Base-by-base conservation (phyloP, 2,888 invertebrate genomes). In the Andrena flavipes region DNA sequence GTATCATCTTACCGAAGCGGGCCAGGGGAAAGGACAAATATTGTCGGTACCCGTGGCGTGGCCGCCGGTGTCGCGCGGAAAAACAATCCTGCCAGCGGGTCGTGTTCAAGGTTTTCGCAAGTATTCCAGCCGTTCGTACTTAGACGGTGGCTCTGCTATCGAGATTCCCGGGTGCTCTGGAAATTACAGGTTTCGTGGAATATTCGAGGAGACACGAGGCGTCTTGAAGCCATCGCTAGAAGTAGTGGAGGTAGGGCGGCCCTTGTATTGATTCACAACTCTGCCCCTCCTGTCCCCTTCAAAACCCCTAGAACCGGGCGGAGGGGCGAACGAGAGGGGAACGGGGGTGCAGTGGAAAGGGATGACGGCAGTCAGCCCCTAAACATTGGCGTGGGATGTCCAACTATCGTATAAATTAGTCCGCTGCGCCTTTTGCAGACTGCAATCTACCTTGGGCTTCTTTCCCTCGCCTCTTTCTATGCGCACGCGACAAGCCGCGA, bases 261-360 rank as follows among this genome's bases (percentile, higher is more conserved):
- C 92, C 92, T 93, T 92, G 93, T 93, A 93, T 93, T 87, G 87
- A 87, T 87, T 87, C 87, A 87, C 87, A 86, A 80, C 82, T 85
- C 84, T 63, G 13, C 76, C 76, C 77, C 81, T 85, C 73, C 78
- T 73, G 80, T 77, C 84, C 77, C 85, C 72, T 77, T 68, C 42
- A 69, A 75, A 67, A 77, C 73, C 78, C 75, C 64, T 72, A 65
- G 75, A 72, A 70, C 70, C 33, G 70, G 64, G 59, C 68, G 60
- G 54, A 62, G 64, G 54, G 56, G 51, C 20, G 67, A 67, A 48
- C 67, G 60, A 35, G 72, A 30, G 68, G 68, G 35, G 72, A 60
- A 26, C 10, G 54, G 48, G 69, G 42, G 51, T 54, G 72, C 56
- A 51, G 62, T 65, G 67, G 71, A 67, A 65, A 74, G 68, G 84